Evolutionary conservation across 2,888 invertebrate species (phyloP), one percentile per base, ranked within the genome.

Genomic region (Chironomus riparius): DNA sequence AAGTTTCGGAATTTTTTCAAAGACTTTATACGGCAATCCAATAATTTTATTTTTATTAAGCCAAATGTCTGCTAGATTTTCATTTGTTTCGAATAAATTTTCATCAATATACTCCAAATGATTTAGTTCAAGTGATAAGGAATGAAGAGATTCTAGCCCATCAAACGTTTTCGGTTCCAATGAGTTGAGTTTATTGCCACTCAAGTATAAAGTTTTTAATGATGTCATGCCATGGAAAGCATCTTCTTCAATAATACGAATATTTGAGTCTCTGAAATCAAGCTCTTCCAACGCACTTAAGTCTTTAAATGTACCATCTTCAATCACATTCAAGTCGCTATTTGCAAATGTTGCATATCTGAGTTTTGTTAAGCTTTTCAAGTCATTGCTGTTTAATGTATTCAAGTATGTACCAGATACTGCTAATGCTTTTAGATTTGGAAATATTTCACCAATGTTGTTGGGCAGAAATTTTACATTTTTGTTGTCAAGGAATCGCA

Each of bases 241-340:
- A 47, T 71, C 73, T 13, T 62, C 68, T 47, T 77, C 76, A 21
- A 78, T 68, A 68, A 69, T 76, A 24, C 76, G 71, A 13, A 78
- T 77, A 48, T 77, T 71, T 76, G 77, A 77, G 24, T 77, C 76
- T 28, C 77, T 78, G 12, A 78, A 48, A 76, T 77, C 77, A 6
- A 78, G 71, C 76, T 70, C 70, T 70, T 77, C 61, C 13, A 78
- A 69, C 13, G 68, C 56, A 22, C 61, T 68, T 18, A 77, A 70
- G 50, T 68, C 73, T 38, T 12, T 15, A 10, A 73, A 73, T 18
- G 62, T 22, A 38, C 38, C 62, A 15, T 38, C 61, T 61, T 73
- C 62, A 12, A 73, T 73, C 2, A 73, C 62, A 12, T 38, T 73
- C 15, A 73, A 56, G 15, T 73, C 72, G 13, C 24, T 73, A 10